Evolutionary conservation across 2,797 vertebrate species (phyloP), one percentile per base, ranked within the genome.

Genomic region (Gambelia wislizenii): DNA sequence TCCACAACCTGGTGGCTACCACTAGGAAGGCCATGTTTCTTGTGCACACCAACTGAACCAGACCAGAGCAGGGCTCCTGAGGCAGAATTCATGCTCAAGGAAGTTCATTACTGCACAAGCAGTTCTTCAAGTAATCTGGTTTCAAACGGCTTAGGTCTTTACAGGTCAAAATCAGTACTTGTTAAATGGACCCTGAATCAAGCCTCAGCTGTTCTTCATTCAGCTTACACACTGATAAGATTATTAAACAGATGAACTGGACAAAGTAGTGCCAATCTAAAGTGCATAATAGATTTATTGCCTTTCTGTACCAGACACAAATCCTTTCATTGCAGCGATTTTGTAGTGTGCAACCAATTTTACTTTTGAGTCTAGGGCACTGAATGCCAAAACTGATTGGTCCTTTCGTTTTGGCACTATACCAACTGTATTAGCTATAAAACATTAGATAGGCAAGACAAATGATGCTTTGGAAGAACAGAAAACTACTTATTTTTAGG

Each of bases 401-500:
- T 83, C 44, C 25, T 14, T 44, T 64, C 25, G 54, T 89, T 83
- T 52, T n/a, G 30, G 44, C 18, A 90, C 69, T 83, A 70, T 54
- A 84, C 39, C 36, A 14, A 69, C 14, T 77, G 80, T 74, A 36
- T 87, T 42, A 22, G 88, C 47, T 89, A 88, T 54, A 91, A 59
- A 88, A 84, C 52, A 90, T 6, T 44, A 74, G 87, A 39, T 70
- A 56, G 59, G 77, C 30, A 12, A 67, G 1, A 70, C 91, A 33
- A 69, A 47, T 78, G 36, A 87, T 91, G 44, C 39, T n/a, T 84
- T 13, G 49, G 80, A 93, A 89, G 87, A 91, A 84, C 30, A 44
- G 27, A 69, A 42, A 1, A 64, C 86, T 54, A 84, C 59, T 2
- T 44, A 56, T 59, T 59, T 12, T 9, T 42, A 14, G 18, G 30